Conservation (phyloP, 2,113 vertebrate species). For the Phrynocephalus versicolor region DNA sequence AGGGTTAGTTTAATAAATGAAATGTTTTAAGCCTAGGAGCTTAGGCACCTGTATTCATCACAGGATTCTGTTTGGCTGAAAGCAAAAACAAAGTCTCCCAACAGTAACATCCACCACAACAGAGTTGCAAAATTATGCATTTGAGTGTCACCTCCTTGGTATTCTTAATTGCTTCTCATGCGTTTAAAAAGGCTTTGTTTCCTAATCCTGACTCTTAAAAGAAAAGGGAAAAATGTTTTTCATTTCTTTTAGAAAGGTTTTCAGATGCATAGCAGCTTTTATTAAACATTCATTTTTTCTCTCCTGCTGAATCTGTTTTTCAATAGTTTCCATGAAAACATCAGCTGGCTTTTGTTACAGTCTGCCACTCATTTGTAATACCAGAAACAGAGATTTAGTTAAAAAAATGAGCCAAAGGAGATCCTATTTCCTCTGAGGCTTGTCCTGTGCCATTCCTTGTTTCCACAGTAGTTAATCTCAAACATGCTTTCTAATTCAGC, state of each 20-base stretch:
- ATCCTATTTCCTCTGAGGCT: background rate
- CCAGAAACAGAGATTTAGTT: slow-evolving; percentile 1
- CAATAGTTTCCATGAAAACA: slow-evolving; percentile 22
- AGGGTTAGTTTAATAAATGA: slow-evolving; percentile 15
- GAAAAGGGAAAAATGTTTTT: background rate
- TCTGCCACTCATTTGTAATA: slow-evolving; percentile 25
- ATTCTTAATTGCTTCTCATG: background rate
- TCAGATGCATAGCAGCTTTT: background rate
- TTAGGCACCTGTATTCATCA: background rate
- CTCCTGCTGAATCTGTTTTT: background rate
- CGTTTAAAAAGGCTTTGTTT: slow-evolving; percentile 2
- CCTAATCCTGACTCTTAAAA: background rate
- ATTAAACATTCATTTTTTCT: background rate
- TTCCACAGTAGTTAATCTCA: slow-evolving; percentile 4
- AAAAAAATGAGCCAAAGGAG: slow-evolving; percentile 1
- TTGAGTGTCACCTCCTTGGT: background rate
- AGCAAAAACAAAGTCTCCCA: background rate
- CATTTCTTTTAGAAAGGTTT: slow-evolving; percentile 9
- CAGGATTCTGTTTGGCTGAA: background rate
- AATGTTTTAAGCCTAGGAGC: background rate
- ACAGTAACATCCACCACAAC: background rate
- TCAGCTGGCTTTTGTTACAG: background rate
- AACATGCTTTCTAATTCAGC: slow-evolving; percentile 14
- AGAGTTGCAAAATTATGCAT: background rate
- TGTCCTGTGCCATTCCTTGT: background rate